phyloP scores from a whole-genome alignment of 2,113 vertebrate species.

The Pipra filicauda region DNA sequence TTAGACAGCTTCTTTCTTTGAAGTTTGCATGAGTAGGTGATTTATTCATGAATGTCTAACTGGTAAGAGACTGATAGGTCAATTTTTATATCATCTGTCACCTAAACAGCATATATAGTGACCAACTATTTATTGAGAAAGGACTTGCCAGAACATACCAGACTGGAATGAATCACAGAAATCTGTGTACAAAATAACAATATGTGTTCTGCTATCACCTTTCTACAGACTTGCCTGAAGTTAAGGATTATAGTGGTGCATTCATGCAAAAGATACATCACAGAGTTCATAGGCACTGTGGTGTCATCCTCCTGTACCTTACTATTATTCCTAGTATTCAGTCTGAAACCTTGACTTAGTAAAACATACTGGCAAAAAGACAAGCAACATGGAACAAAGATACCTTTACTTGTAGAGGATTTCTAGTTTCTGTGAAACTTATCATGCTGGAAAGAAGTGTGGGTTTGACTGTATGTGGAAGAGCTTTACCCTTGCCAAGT shows the following conservation, averaged over 20 bases:
- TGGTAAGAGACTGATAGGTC: not conserved
- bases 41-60: not conserved
- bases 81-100: not conserved
- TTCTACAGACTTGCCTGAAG: not conserved
- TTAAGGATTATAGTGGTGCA: not conserved
- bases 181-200: not conserved
- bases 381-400: not conserved
- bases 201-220: not conserved
- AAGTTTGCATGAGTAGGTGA: not conserved
- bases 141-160: not conserved
- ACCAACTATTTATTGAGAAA: not conserved
- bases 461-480: not conserved
- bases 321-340: not conserved
- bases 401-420: not conserved
- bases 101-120: not conserved
- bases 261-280: not conserved
- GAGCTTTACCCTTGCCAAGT: not conserved
- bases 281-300: not conserved
- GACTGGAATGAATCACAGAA: not conserved
- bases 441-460: not conserved
- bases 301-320: not conserved
- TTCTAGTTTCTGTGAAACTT: not conserved
- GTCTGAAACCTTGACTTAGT: not conserved
- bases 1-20: conserved; percentile 19
- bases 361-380: not conserved